phyloP scores from a whole-genome alignment of 1,140 invertebrate species.

The Uloborus diversus region DNA sequence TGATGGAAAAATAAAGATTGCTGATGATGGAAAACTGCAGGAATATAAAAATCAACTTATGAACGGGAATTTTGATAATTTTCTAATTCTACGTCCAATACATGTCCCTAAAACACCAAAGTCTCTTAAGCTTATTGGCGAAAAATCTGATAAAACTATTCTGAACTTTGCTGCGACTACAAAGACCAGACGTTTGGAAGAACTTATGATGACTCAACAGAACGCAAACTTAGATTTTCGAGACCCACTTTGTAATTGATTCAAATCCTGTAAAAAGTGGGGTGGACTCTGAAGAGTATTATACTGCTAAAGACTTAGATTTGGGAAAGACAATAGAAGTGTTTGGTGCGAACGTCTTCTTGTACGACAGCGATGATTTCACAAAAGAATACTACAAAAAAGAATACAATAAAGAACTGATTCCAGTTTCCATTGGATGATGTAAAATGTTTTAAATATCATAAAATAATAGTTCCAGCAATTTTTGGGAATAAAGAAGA shows the following conservation, averaged over 20 bases:
- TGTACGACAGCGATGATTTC: conserved; percentile 18
- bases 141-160: not conserved
- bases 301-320: not conserved
- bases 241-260: not conserved
- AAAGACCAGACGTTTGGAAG: not conserved
- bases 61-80: not conserved
- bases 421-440: not conserved
- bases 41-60: not conserved
- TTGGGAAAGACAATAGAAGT: not conserved
- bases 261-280: not conserved
- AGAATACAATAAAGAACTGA: not conserved
- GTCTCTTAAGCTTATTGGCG: not conserved
- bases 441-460: not conserved
- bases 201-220: not conserved
- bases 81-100: not conserved
- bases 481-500: not conserved
- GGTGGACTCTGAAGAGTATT: not conserved
- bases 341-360: not conserved
- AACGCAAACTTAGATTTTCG: not conserved
- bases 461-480: not conserved
- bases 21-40: not conserved
- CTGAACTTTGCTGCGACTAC: not conserved
- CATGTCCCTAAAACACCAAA: not conserved
- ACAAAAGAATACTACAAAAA: conserved; percentile 2
- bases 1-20: conserved; percentile 3